Conservation (phyloP, 2,113 vertebrate genomes). For the Eubucco bourcierii region DNA sequence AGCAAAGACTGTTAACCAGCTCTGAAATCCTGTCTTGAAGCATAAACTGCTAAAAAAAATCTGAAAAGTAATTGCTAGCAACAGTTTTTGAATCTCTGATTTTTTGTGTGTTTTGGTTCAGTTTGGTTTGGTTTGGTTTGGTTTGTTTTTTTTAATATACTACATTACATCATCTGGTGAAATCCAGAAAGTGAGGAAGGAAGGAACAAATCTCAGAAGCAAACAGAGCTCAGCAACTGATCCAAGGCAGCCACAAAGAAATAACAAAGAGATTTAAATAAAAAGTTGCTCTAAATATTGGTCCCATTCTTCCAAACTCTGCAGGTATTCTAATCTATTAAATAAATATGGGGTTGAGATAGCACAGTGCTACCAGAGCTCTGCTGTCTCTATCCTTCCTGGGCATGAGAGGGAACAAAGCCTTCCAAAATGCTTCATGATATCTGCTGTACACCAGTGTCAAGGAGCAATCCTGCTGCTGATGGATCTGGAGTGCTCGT, state of each 20-base stretch:
- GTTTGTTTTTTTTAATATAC: background rate
- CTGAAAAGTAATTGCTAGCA: background rate
- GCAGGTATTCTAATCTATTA: background rate
- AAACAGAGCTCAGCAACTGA: background rate
- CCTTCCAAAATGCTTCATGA: background rate
- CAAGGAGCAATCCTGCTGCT: background rate
- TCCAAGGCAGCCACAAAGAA: background rate
- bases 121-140: too few relatives aligned
- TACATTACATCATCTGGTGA: background rate
- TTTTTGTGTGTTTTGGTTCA: background rate
- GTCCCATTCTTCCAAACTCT: background rate
- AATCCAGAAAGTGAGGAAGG: background rate
- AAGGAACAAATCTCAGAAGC: background rate
- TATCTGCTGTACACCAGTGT: accelerated
- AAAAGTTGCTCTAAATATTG: background rate
- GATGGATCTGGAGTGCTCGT: background rate
- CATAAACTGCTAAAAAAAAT: background rate
- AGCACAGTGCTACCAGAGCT: background rate
- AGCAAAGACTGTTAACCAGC: background rate
- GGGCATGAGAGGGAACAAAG: background rate
- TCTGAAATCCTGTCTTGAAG: background rate
- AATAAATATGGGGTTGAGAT: background rate
- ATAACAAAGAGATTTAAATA: background rate
- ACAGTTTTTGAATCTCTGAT: background rate
- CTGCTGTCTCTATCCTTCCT: background rate